Evolutionary conservation across 2,113 vertebrate species (phyloP).

Genomic region (Sebastes schlegelii): DNA sequence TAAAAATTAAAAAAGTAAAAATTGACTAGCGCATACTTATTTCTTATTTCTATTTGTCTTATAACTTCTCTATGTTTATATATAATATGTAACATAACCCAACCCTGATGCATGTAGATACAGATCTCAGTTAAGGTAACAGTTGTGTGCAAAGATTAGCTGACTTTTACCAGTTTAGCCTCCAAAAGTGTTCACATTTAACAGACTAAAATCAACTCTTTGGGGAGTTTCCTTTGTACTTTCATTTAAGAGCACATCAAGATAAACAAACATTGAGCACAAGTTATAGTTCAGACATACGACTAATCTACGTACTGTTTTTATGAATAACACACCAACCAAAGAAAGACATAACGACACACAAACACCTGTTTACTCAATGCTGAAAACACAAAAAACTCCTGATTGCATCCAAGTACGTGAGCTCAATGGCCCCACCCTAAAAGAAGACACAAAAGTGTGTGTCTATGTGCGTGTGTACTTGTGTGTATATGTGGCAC

Average conservation of each 20-base stretch:
- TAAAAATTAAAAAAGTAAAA: no score
- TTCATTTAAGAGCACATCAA: not conserved
- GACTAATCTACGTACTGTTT: not conserved
- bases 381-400: conserved; percentile 5
- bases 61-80: no score
- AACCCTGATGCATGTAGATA: not conserved
- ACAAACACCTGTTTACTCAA: not conserved
- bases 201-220: not conserved
- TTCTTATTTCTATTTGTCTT: no score
- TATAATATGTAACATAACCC: no score
- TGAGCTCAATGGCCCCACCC: conserved; percentile 64
- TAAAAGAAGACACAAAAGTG: conserved; percentile 38
- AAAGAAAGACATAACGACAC: not conserved
- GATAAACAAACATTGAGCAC: not conserved
- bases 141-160: not conserved
- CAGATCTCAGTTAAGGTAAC: not conserved
- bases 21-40: no score
- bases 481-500: conserved; percentile 42
- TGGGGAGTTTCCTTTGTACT: not conserved
- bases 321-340: not conserved
- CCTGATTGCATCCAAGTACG: conserved; percentile 38
- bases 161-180: conserved; percentile 2
- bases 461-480: conserved; percentile 33
- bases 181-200: not conserved
- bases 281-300: not conserved